These are phyloP conservation scores for Halichoeres trimaculatus DNA, from an alignment of 2,113 vertebrate genomes.

Conservation along the genomic window DNA sequence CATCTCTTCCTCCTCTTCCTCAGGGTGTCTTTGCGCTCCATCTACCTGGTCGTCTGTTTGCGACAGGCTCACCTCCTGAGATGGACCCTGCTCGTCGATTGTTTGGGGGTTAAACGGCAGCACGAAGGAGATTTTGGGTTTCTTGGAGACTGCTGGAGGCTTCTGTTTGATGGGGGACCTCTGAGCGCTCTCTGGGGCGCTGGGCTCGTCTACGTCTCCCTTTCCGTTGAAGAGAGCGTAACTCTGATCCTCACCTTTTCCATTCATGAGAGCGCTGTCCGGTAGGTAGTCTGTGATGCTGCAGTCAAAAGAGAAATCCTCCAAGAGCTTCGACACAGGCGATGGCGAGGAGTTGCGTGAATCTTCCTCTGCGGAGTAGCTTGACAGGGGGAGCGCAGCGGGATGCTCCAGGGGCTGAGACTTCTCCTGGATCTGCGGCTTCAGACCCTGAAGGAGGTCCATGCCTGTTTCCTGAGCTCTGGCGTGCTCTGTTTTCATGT, in stretches of 20 bases:
- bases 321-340: conserved; percentile 77
- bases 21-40: conserved; percentile 28
- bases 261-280: conserved; percentile 28
- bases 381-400: conserved; percentile 28
- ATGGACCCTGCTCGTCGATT: conserved; percentile 15
- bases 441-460: conserved; percentile 72
- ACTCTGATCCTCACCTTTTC: conserved; percentile 34
- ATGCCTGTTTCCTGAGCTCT: conserved; percentile 78
- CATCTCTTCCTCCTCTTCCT: conserved; percentile 61
- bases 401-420: conserved; percentile 70
- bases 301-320: conserved; percentile 70
- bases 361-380: conserved; percentile 47
- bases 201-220: conserved; percentile 39
- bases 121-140: conserved; percentile 89
- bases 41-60: conserved; percentile 57
- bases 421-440: conserved; percentile 72
- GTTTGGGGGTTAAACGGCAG: conserved; percentile 65
- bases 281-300: conserved; percentile 24
- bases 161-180: conserved; percentile 85
- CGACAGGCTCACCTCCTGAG: conserved; percentile 23
- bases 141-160: conserved; percentile 92
- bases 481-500: conserved; percentile 56
- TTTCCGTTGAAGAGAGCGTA: conserved; percentile 37
- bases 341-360: conserved; percentile 71
- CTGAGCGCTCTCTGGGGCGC: conserved; percentile 59